These are phyloP conservation scores for Lepidochitona cinerea DNA, from an alignment of 2,888 invertebrate genomes.

Conservation along the genomic window DNA sequence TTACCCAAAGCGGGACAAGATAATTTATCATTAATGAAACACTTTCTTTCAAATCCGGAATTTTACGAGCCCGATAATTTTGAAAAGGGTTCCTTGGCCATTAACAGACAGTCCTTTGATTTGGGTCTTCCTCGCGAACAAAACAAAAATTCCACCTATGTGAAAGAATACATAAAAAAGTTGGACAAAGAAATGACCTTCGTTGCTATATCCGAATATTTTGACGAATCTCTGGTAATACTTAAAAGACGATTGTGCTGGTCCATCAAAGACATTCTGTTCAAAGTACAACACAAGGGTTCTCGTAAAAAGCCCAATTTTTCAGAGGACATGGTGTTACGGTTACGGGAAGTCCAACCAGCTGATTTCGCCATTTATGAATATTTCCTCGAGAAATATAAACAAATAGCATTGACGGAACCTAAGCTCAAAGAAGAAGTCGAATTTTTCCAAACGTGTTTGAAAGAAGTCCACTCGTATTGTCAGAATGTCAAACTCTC, in stretches of 20 bases:
- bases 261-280: slow-evolving; percentile 1
- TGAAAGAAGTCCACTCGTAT: no score
- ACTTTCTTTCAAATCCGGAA: neutral
- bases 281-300: neutral
- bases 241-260: slow-evolving; percentile 4
- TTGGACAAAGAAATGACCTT: neutral
- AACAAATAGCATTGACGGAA: no score
- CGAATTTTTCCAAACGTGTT: no score
- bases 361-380: no score
- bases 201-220: neutral
- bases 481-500: no score
- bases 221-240: neutral
- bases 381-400: no score
- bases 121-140: neutral
- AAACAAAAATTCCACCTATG: neutral
- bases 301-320: no score
- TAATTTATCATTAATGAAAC: neutral
- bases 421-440: no score
- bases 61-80: neutral
- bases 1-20: neutral
- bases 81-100: neutral
- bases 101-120: neutral
- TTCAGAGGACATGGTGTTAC: no score
- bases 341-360: no score
- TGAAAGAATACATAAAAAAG: neutral